Conservation (phyloP, 2,888 invertebrate species). For the Cacoxenus indagator region DNA sequence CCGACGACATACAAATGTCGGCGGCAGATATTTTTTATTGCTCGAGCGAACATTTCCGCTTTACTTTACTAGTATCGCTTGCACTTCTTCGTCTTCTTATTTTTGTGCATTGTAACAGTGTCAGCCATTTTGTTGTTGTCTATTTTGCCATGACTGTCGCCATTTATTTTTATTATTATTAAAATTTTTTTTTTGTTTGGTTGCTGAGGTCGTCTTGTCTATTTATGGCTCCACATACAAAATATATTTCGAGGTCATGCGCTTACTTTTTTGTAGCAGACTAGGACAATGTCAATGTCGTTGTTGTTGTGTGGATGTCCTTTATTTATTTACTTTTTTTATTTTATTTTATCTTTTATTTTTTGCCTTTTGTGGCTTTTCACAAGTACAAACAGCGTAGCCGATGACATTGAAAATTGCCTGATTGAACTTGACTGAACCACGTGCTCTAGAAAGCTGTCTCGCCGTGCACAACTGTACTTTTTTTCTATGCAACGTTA, state of each 20-base stretch:
- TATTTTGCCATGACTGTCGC: not conserved
- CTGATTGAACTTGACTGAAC: too few relatives aligned
- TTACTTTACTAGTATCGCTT: not conserved
- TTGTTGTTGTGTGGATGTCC: constrained; percentile 22
- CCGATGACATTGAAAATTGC: too few relatives aligned
- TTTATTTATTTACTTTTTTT: too few relatives aligned
- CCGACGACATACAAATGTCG: too few relatives aligned
- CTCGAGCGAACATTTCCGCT: constrained; percentile 9
- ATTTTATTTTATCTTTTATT: too few relatives aligned
- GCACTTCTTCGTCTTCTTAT: not conserved
- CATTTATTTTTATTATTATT: not conserved
- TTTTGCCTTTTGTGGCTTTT: not conserved
- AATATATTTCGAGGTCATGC: constrained; percentile 1
- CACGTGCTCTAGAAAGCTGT: too few relatives aligned
- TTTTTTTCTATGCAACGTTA: too few relatives aligned
- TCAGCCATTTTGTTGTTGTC: constrained; percentile 17
- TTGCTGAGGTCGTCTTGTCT: not conserved
- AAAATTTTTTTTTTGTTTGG: not conserved
- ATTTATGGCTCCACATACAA: not conserved
- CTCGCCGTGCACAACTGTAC: too few relatives aligned
- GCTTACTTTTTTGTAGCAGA: constrained; percentile 23
- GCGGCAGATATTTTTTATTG: too few relatives aligned
- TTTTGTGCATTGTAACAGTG: not conserved
- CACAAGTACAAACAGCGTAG: not conserved
- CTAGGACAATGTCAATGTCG: constrained; percentile 45